A percentile compares a stretch with the other conserved stretches of the same genome.
phyloP scores from a whole-genome alignment of 1,140 invertebrate species.

The Drosophila ananassae region DNA sequence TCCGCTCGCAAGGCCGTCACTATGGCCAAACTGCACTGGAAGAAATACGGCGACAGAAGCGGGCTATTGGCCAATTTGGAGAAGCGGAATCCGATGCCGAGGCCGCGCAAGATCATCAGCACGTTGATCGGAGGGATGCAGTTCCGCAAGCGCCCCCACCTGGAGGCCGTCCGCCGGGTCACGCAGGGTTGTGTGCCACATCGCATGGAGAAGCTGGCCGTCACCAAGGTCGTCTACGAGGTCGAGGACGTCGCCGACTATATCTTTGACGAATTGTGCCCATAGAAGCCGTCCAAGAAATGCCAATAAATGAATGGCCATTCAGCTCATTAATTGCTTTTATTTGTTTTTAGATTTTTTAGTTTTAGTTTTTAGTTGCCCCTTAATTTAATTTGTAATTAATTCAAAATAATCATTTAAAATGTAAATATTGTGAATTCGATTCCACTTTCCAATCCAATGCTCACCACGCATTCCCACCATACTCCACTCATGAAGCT shows the following conservation, averaged over 20 bases:
- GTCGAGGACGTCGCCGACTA: neutral
- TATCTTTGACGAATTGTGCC: neutral
- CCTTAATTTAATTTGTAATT: too few relatives aligned
- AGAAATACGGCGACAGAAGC: neutral
- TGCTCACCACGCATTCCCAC: too few relatives aligned
- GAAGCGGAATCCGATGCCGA: neutral
- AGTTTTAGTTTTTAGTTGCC: too few relatives aligned
- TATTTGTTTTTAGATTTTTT: too few relatives aligned
- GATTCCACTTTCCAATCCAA: too few relatives aligned
- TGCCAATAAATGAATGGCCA: too few relatives aligned
- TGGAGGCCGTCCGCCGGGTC: neutral
- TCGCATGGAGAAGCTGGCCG: neutral
- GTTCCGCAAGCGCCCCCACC: neutral
- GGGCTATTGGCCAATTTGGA: neutral
- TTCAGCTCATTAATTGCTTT: too few relatives aligned
- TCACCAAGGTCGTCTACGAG: neutral
- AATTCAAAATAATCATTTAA: too few relatives aligned
- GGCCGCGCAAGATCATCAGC: neutral
- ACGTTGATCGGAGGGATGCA: neutral
- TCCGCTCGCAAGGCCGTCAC: neutral
- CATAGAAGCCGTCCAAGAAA: neutral
- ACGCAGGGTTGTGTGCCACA: neutral
- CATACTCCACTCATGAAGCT: too few relatives aligned
- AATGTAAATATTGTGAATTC: too few relatives aligned
- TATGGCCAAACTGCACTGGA: neutral